Evolutionary conservation across 2,797 vertebrate species (phyloP).

Genomic region (Phrynocephalus forsythii): DNA sequence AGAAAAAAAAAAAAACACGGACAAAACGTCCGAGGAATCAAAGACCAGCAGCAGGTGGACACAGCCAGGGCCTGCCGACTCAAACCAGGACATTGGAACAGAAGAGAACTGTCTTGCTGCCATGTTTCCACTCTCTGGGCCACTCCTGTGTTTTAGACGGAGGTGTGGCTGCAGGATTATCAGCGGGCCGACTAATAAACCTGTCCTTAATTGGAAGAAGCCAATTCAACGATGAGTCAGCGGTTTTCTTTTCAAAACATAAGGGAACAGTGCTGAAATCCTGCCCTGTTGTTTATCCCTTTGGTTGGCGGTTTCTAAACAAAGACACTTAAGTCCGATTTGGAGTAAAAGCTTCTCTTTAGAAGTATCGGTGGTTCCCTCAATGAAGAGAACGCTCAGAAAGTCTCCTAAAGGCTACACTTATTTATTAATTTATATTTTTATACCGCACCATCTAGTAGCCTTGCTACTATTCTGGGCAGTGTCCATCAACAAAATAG

Average conservation of each 20-base stretch:
- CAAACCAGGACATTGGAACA: conserved; percentile 32
- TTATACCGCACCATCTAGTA: too few species aligned
- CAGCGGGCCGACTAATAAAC: neutral
- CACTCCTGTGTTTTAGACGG: conserved; percentile 33
- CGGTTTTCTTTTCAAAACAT: neutral
- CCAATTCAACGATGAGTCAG: conserved; percentile 6
- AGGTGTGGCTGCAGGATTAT: conserved; percentile 14
- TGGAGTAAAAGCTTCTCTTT: neutral
- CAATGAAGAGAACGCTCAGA: neutral
- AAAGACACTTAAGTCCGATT: neutral
- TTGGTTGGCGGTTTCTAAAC: neutral
- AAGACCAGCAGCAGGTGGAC: neutral
- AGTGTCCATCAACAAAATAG: too few species aligned
- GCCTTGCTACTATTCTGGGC: too few species aligned
- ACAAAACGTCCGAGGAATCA: neutral
- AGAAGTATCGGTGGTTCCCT: neutral
- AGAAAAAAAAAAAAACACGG: neutral
- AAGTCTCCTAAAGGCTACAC: neutral
- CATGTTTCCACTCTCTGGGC: conserved; percentile 35
- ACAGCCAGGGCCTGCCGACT: conserved; percentile 15
- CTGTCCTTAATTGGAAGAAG: neutral
- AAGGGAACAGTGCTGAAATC: neutral
- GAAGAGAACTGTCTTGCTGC: neutral
- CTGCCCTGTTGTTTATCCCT: neutral
- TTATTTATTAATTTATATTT: neutral